These are phyloP conservation scores for Motacilla alba DNA, from an alignment of 2,113 vertebrate genomes.

Conservation along the genomic window DNA sequence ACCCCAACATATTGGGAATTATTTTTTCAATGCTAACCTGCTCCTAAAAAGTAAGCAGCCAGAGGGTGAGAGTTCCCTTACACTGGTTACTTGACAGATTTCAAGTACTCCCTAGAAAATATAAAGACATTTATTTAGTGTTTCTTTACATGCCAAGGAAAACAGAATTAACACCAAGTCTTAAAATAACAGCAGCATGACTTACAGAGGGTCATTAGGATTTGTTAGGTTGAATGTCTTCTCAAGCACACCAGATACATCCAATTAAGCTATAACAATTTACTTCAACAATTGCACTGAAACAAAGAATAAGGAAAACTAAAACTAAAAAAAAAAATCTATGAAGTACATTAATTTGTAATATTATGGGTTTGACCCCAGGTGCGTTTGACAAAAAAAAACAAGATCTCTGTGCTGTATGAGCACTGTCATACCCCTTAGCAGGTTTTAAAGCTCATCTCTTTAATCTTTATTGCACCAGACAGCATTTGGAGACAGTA, in stretches of 20 bases:
- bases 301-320: not conserved
- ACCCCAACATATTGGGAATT: not conserved
- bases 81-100: not conserved
- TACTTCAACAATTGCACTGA: not conserved
- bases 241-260: slow-evolving; percentile 1
- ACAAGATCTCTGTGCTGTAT: not conserved
- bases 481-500: slow-evolving; percentile 48
- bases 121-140: not conserved
- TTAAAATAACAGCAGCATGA: slow-evolving; percentile 19
- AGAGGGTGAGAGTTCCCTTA: not conserved
- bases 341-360: not conserved
- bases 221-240: not conserved
- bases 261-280: not conserved
- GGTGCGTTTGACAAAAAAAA: not conserved
- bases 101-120: not conserved
- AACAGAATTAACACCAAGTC: not conserved
- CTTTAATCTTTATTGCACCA: slow-evolving; percentile 58
- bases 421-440: not conserved
- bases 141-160: not conserved
- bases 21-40: not conserved
- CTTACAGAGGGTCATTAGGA: not conserved
- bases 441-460: slow-evolving; percentile 34
- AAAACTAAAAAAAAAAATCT: not conserved
- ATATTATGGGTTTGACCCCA: not conserved
- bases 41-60: not conserved